Base-by-base conservation (phyloP, 2,797 vertebrate genomes). In the Melanotaenia boesemani region DNA sequence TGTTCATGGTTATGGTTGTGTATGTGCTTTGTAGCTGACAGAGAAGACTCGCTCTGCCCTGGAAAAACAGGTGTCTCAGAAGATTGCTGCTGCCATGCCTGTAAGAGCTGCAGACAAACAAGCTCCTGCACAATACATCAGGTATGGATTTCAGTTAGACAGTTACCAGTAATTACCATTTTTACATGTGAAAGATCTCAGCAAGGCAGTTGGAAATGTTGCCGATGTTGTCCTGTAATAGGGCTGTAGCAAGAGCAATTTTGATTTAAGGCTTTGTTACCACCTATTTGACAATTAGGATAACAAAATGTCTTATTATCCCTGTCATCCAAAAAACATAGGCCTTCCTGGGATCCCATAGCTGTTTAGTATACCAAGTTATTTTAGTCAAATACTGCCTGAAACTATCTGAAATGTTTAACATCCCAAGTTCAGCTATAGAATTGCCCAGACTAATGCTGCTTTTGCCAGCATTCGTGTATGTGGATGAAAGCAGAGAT, bases 11-110 rank as follows among this genome's bases (percentile, higher is more conserved):
- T 9, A 2, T 37, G 22, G 4, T 68, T 85, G 67, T 90, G 59
- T 48, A 8, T 89, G 22, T 46, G 41, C 84, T 81, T 59, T 84
- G 26, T 87, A 99, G 98, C 95, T 99, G 75, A 98, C 98, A 66
- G 98, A 99, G 82, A 99, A 99, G 91, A 99, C 98, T 1, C 95
- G 98, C 30, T 90, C 94, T 61, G 97, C 98, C 39, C 92, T 99
- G 84, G 96, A 97, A 59, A 99, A 99, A 80, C 96, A 96, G 8
- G 98, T 99, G 3, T 99, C 98, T 0, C 98, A 99, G 70, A 99
- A 99, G 91, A 97, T 99, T 2, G 98, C 98, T 2, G 98, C 98
- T 20, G 98, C 98, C 74, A 99, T 99, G 98, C 98, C 98, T 10
- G 98, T 99, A 58, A 95, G 98, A 89, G 98, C 98, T 56, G 98